These are phyloP conservation scores for Apteryx owenii DNA, from an alignment of 2,113 vertebrate genomes.

Conservation along the genomic window DNA sequence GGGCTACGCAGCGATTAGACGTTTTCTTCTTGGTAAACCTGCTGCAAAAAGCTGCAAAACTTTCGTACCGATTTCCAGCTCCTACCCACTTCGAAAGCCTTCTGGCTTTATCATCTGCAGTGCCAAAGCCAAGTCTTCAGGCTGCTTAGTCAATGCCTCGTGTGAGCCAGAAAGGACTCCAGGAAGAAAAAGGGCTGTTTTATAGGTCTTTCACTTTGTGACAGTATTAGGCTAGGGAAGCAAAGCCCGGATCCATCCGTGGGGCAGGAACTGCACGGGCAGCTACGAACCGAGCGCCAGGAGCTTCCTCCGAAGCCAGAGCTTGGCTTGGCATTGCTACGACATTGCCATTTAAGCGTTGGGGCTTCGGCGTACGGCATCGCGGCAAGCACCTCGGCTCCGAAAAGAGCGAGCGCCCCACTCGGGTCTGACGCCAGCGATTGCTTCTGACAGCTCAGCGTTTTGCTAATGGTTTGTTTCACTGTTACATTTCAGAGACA, in stretches of 20 bases:
- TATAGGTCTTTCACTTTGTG: accelerated
- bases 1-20: not conserved
- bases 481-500: conserved; percentile 34
- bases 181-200: not conserved
- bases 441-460: conserved; percentile 35
- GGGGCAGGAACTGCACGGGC: not conserved
- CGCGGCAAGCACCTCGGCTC: not conserved
- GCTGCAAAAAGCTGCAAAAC: no score
- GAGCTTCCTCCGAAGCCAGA: not conserved
- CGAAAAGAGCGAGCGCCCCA: not conserved
- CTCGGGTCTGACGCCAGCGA: not conserved
- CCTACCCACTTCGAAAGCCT: not conserved
- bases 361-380: not conserved
- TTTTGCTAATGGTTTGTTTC: conserved; percentile 48
- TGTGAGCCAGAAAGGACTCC: accelerated
- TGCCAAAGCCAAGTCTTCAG: not conserved
- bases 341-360: accelerated
- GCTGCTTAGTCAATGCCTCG: not conserved
- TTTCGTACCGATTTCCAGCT: not conserved
- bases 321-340: accelerated
- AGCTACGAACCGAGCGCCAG: accelerated
- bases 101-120: not conserved
- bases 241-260: not conserved
- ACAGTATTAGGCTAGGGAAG: not conserved
- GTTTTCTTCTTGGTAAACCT: not conserved